Conservation (phyloP, 2,797 vertebrate genomes). For the Triplophysa yarkandensis region DNA sequence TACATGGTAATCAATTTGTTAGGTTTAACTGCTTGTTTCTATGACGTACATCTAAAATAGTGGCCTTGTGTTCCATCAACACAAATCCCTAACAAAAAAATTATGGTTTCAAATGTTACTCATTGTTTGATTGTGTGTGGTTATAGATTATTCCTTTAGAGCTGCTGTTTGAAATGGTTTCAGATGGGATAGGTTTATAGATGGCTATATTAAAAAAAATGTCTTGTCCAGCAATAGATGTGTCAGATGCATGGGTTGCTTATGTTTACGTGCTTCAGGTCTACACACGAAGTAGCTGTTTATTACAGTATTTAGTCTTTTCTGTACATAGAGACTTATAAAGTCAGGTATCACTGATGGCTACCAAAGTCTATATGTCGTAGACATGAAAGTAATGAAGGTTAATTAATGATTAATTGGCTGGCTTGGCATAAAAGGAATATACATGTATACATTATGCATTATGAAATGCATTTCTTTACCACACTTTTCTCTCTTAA, state of each 20-base stretch:
- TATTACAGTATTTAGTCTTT: slow-evolving; percentile 34
- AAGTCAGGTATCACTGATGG: slow-evolving; percentile 23
- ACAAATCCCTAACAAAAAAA: slow-evolving; percentile 23
- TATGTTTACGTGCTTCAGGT: slow-evolving; percentile 20
- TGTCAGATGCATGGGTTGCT: slow-evolving; percentile 29
- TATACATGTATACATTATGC: background rate
- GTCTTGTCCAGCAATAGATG: slow-evolving; percentile 40
- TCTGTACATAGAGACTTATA: slow-evolving; percentile 18
- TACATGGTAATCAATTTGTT: slow-evolving; percentile 8
- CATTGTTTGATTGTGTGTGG: slow-evolving; percentile 10
- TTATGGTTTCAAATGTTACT: slow-evolving; percentile 37
- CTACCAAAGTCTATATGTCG: slow-evolving; percentile 16
- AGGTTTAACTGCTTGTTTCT: slow-evolving; percentile 38
- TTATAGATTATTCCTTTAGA: slow-evolving; percentile 33
- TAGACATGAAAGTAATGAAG: slow-evolving; percentile 20
- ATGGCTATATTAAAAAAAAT: slow-evolving; percentile 47
- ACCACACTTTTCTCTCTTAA: background rate
- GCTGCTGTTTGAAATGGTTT: slow-evolving; percentile 39
- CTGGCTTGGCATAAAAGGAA: background rate
- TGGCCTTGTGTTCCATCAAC: slow-evolving; percentile 46
- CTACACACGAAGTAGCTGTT: slow-evolving; percentile 21
- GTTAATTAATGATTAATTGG: background rate
- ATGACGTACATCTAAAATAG: slow-evolving; percentile 38
- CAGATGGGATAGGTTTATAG: slow-evolving; percentile 21
- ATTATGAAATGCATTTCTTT: background rate